These are phyloP conservation scores for Eristalis tenax DNA, from an alignment of 2,888 invertebrate species.

Conservation along the genomic window DNA sequence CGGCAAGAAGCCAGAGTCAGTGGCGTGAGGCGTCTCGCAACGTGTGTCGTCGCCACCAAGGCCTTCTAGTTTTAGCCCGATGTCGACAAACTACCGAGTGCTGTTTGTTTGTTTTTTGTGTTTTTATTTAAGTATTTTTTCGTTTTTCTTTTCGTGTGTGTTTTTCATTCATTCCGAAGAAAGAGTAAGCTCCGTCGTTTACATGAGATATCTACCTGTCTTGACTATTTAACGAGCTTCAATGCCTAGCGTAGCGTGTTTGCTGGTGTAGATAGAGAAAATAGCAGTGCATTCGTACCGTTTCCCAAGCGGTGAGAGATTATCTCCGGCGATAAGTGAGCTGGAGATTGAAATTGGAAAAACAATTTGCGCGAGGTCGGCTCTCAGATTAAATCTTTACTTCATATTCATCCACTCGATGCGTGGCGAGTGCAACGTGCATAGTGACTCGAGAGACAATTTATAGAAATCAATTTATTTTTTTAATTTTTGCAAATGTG, in stretches of 20 bases:
- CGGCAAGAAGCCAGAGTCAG: conserved; percentile 73
- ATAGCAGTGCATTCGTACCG: conserved; percentile 6
- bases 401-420: neutral
- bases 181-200: conserved; percentile 27
- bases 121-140: conserved; percentile 8
- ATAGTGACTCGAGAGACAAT: neutral
- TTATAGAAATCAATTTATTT: neutral
- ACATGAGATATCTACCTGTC: conserved; percentile 13
- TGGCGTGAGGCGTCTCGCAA: conserved; percentile 2
- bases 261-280: neutral
- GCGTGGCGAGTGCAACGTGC: neutral
- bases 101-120: neutral
- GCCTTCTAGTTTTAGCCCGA: neutral
- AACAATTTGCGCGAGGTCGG: conserved; percentile 17
- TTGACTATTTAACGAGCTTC: conserved; percentile 45
- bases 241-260: conserved; percentile 30
- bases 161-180: conserved; percentile 27
- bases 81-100: neutral
- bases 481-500: conserved; percentile 9
- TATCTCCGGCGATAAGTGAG: conserved; percentile 19
- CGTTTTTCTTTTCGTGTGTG: conserved; percentile 20
- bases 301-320: conserved; percentile 20
- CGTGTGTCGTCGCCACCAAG: conserved; percentile 5
- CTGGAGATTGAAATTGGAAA: conserved; percentile 17
- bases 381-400: neutral